Evolutionary conservation across 2,797 vertebrate species (phyloP).

Genomic region (Sebastes jordani): DNA sequence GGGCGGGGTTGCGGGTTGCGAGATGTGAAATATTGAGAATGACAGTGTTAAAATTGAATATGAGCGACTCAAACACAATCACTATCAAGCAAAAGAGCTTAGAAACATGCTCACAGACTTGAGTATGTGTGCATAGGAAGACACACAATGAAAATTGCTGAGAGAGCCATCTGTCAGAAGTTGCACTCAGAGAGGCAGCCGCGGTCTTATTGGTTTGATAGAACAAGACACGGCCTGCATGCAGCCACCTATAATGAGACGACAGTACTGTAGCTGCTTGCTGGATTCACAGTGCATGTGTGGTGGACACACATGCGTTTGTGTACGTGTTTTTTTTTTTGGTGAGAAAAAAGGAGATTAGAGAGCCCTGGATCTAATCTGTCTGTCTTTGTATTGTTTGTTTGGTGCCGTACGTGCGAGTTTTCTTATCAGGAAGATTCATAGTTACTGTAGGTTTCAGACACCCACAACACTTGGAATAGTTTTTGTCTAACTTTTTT

Average conservation of each 20-base stretch:
- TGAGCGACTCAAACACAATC: slow-evolving; percentile 54
- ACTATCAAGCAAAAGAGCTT: slow-evolving; percentile 46
- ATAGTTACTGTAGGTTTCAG: neutral
- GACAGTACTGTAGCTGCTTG: neutral
- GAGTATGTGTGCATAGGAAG: neutral
- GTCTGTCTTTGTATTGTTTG: slow-evolving; percentile 6
- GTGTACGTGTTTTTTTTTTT: neutral
- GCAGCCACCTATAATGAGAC: slow-evolving; percentile 49
- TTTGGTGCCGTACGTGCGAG: neutral
- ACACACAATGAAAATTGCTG: slow-evolving; percentile 51
- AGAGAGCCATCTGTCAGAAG: slow-evolving; percentile 61
- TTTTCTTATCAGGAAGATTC: neutral
- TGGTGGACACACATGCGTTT: neutral
- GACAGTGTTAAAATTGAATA: slow-evolving; percentile 67
- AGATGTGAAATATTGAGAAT: slow-evolving; percentile 55
- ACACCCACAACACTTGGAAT: neutral
- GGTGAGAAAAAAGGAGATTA: neutral
- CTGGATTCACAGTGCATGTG: neutral
- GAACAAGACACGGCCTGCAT: slow-evolving; percentile 45
- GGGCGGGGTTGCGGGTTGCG: neutral
- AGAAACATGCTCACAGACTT: slow-evolving; percentile 13
- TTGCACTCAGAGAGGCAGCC: slow-evolving; percentile 28
- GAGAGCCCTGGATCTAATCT: neutral
- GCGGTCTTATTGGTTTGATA: slow-evolving; percentile 41
- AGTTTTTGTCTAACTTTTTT: neutral